A percentile compares a stretch with the other conserved stretches of the same genome.
phyloP scores from a whole-genome alignment of 2,888 invertebrate species.

The Sinodicranocentrus sp. region DNA sequence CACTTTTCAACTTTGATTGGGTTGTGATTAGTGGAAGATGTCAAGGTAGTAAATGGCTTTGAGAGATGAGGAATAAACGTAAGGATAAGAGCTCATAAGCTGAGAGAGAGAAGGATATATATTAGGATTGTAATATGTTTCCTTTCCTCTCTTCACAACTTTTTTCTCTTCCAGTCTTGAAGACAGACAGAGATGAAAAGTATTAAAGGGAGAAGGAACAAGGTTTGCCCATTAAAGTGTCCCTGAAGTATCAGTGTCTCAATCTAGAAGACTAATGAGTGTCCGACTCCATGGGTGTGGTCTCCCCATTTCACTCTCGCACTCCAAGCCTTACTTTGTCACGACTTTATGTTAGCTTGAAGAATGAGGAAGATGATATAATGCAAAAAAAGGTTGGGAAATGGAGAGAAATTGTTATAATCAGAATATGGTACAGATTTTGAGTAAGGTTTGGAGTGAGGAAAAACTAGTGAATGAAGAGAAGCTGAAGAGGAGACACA shows the following conservation, averaged over 20 bases:
- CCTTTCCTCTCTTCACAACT: not conserved
- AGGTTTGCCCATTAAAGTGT: constrained; percentile 76
- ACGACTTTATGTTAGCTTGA: too few relatives aligned
- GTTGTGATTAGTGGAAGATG: constrained; percentile 73
- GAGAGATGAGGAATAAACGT: constrained; percentile 43
- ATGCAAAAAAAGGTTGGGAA: too few relatives aligned
- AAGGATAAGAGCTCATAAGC: too few relatives aligned
- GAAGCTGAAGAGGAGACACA: too few relatives aligned
- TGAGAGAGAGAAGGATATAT: too few relatives aligned
- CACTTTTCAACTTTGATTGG: constrained; percentile 67
- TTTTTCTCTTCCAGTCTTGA: constrained; percentile 11
- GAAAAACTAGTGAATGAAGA: too few relatives aligned
- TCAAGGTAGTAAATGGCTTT: constrained; percentile 73
- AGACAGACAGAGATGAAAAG: constrained; percentile 51
- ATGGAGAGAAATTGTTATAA: too few relatives aligned
- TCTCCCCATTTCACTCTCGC: constrained; percentile 55
- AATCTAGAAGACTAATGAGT: constrained; percentile 77
- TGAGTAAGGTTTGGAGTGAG: too few relatives aligned
- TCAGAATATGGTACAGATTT: too few relatives aligned
- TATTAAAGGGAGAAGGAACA: constrained; percentile 73
- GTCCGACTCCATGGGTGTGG: constrained; percentile 76
- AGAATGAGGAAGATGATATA: too few relatives aligned
- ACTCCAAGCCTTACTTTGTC: too few relatives aligned
- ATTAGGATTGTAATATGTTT: not conserved
- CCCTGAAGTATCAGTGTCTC: constrained; percentile 77